Conservation (phyloP, 2,888 invertebrate species). For the Lymantria monacha region DNA sequence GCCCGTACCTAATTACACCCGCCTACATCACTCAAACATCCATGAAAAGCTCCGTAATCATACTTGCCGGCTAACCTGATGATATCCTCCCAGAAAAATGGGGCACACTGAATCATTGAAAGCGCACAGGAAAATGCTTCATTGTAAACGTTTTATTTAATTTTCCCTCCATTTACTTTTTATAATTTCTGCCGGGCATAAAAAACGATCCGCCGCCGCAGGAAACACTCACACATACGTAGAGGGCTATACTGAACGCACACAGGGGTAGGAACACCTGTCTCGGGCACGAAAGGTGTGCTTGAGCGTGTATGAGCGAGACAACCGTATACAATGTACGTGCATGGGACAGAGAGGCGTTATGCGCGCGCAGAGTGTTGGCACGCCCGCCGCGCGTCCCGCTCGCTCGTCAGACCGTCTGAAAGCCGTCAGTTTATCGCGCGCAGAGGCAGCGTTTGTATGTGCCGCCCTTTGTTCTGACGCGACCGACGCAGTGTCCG, state of each 20-base stretch:
- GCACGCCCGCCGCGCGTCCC: slow-evolving; percentile 80
- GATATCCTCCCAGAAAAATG: slow-evolving; percentile 71
- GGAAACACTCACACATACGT: slow-evolving; percentile 72
- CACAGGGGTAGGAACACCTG: slow-evolving; percentile 77
- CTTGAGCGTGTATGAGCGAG: slow-evolving; percentile 64
- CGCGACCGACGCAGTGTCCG: slow-evolving; percentile 80
- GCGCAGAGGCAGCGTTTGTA: slow-evolving; percentile 73
- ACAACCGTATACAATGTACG: slow-evolving; percentile 47
- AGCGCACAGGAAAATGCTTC: slow-evolving; percentile 80
- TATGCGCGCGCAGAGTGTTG: slow-evolving; percentile 73
- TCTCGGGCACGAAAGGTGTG: slow-evolving; percentile 81
- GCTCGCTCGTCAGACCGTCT: slow-evolving; percentile 63
- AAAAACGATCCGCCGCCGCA: slow-evolving; percentile 81
- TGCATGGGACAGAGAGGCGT: slow-evolving; percentile 57
- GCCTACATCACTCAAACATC: slow-evolving; percentile 77
- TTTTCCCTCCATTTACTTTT: slow-evolving; percentile 82
- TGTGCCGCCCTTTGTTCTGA: slow-evolving; percentile 72
- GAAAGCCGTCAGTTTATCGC: slow-evolving; percentile 75
- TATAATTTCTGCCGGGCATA: slow-evolving; percentile 81
- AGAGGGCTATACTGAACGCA: slow-evolving; percentile 63
- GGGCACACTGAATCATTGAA: slow-evolving; percentile 77
- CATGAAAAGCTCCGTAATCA: slow-evolving; percentile 70
- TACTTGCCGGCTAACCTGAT: slow-evolving; percentile 47
- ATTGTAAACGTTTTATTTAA: slow-evolving; percentile 82
- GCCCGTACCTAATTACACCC: slow-evolving; percentile 80